These are phyloP conservation scores for Dipodomys spectabilis DNA, from an alignment of 2,113 vertebrate genomes.

Conservation along the genomic window DNA sequence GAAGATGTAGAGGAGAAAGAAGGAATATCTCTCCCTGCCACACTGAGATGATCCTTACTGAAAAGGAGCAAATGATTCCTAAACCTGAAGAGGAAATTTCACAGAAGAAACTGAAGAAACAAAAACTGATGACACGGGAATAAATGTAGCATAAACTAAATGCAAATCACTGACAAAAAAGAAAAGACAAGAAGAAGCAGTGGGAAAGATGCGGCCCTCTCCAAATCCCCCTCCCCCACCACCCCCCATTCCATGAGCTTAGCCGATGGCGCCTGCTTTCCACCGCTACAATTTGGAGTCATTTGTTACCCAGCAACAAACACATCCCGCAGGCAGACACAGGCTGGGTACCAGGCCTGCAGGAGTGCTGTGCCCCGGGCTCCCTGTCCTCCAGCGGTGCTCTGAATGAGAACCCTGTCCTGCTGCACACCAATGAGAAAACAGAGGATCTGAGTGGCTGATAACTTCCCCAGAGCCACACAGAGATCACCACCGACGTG, in stretches of 20 bases:
- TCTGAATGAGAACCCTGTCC: neutral
- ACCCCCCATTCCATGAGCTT: neutral
- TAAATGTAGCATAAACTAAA: too few relatives aligned
- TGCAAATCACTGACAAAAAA: too few relatives aligned
- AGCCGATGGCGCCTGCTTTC: too few relatives aligned
- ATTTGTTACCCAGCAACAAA: neutral
- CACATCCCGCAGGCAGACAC: fast-evolving
- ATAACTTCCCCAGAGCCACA: neutral
- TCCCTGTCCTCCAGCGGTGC: neutral
- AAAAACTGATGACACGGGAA: too few relatives aligned
- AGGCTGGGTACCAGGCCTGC: neutral
- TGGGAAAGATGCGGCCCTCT: neutral
- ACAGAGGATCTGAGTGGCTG: neutral
- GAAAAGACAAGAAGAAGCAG: too few relatives aligned
- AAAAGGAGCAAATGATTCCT: too few relatives aligned
- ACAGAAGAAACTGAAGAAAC: too few relatives aligned
- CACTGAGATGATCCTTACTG: too few relatives aligned
- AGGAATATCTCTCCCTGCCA: too few relatives aligned
- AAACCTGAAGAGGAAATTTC: too few relatives aligned
- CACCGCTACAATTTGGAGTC: neutral
- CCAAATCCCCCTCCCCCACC: neutral
- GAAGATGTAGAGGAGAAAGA: too few relatives aligned
- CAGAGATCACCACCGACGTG: fast-evolving
- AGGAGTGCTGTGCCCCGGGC: neutral
- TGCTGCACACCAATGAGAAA: neutral